Evolutionary conservation across 2,113 vertebrate genomes (phyloP).

Genomic region (Bambusicola thoracicus): DNA sequence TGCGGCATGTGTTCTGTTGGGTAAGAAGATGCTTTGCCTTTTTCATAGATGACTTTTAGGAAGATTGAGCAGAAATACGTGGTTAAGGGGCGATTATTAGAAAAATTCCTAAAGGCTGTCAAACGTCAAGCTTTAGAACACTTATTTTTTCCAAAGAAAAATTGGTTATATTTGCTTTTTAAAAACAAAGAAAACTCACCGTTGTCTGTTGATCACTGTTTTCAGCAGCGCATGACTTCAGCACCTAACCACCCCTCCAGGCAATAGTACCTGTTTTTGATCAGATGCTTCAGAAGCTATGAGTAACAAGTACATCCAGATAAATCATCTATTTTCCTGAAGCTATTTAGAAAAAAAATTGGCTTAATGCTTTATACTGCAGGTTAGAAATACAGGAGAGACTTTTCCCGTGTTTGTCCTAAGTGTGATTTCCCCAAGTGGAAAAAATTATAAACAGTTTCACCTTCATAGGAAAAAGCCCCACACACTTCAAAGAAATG

Average conservation of each 20-base stretch:
- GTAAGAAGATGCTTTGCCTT: background rate
- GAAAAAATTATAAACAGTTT: background rate
- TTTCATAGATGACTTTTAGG: background rate
- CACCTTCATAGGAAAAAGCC: background rate
- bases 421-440: background rate
- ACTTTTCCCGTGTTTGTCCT: background rate
- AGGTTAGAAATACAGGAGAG: background rate
- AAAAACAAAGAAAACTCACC: background rate
- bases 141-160: background rate
- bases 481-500: rapidly evolving
- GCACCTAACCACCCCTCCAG: background rate
- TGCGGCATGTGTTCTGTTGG: background rate
- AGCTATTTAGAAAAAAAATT: background rate
- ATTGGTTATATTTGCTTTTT: background rate
- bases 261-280: background rate
- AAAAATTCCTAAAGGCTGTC: background rate
- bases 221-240: background rate
- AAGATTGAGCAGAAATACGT: background rate
- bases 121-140: background rate
- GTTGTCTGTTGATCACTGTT: background rate
- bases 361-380: background rate
- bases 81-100: background rate
- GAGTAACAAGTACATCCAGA: background rate
- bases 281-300: background rate
- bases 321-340: conserved; percentile 10